Evolutionary conservation across 1,140 invertebrate genomes (phyloP).

Genomic region (Camponotus floridanus): DNA sequence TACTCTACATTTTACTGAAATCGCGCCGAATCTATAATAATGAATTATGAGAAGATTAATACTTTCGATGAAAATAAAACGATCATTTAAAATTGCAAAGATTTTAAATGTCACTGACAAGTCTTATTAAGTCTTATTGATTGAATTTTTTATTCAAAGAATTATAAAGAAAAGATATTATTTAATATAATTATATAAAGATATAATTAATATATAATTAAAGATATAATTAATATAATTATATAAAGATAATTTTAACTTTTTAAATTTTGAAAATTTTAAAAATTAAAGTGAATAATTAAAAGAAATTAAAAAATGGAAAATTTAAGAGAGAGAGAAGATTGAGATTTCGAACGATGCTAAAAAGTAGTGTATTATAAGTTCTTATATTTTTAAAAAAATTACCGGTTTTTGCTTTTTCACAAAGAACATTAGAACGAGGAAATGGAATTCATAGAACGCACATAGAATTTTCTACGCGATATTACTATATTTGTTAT

Average conservation of each 20-base stretch:
- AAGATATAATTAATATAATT: not conserved
- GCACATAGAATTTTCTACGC: slow-evolving; percentile 43
- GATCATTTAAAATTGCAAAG: slow-evolving; percentile 28
- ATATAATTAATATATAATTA: too few relatives aligned
- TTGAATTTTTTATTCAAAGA: slow-evolving; percentile 3
- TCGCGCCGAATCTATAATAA: slow-evolving; percentile 20
- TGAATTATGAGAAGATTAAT: slow-evolving; percentile 43
- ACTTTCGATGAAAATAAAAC: slow-evolving; percentile 21
- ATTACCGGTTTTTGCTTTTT: not conserved
- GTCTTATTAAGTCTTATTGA: slow-evolving; percentile 46
- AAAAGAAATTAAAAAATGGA: not conserved
- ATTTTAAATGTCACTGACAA: slow-evolving; percentile 30
- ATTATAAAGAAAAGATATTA: not conserved
- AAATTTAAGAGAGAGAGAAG: not conserved
- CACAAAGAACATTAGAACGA: not conserved
- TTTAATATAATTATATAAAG: not conserved
- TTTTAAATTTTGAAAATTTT: not conserved
- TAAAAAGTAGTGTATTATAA: not conserved
- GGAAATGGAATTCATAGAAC: slow-evolving; percentile 34
- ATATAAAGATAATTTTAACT: not conserved
- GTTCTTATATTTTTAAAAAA: not conserved
- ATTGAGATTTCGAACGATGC: not conserved
- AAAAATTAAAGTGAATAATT: not conserved
- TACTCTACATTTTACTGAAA: slow-evolving; percentile 31
- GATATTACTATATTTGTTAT: slow-evolving; percentile 53